Percentiles rank a stretch among this genome's conserved stretches.
Conservation (phyloP, 2,797 vertebrate species). For the Xenops minutus region DNA sequence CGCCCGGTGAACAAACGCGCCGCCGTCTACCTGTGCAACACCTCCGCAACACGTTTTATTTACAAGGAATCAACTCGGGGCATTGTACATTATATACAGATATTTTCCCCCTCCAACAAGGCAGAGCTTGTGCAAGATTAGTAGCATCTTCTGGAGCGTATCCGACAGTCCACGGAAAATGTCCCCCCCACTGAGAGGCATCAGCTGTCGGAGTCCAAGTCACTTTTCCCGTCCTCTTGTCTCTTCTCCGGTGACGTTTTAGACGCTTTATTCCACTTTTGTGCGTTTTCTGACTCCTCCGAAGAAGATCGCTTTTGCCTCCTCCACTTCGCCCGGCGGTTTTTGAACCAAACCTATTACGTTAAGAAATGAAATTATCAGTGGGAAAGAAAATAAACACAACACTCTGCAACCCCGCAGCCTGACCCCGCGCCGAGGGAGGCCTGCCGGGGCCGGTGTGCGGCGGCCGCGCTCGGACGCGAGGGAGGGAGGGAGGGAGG, state of each 20-base stretch:
- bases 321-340: constrained; percentile 97
- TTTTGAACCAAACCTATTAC: constrained; percentile 97
- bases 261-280: constrained; percentile 91
- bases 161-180: constrained; percentile 46
- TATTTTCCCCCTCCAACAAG: constrained; percentile 71
- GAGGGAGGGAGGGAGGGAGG: too few relatives aligned
- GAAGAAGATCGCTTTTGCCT: constrained; percentile 95
- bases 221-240: constrained; percentile 87
- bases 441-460: background rate
- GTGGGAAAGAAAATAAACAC: too few relatives aligned
- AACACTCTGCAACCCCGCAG: background rate
- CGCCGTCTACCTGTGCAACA: constrained; percentile 86
- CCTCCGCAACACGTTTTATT: constrained; percentile 79
- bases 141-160: constrained; percentile 71
- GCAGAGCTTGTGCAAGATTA: constrained; percentile 80
- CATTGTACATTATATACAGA: constrained; percentile 84
- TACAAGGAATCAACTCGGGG: constrained; percentile 68
- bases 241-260: constrained; percentile 86
- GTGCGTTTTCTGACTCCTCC: constrained; percentile 92
- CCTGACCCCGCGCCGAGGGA: rapidly evolving
- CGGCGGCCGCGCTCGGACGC: background rate
- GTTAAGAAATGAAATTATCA: background rate
- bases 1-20: background rate
- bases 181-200: constrained; percentile 35
- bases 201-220: constrained; percentile 97